Evolutionary conservation across 2,888 invertebrate genomes (phyloP).

Genomic region (Thera britannica): DNA sequence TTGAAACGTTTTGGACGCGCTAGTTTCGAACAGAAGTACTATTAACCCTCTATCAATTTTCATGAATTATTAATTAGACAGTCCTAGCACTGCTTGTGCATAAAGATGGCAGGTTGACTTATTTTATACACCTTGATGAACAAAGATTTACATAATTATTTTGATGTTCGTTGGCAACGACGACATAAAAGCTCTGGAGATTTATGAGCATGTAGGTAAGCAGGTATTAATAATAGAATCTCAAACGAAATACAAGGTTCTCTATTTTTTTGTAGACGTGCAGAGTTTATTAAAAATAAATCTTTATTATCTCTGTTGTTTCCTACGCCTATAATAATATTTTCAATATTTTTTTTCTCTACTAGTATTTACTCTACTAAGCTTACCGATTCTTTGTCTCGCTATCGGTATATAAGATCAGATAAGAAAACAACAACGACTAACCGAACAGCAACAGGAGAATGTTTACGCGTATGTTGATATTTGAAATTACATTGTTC

Average conservation of each 20-base stretch:
- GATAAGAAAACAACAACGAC: constrained; percentile 59
- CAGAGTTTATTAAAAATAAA: too few relatives aligned
- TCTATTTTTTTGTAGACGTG: too few relatives aligned
- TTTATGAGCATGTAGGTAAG: neutral
- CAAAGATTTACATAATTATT: constrained; percentile 23
- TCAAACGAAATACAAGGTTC: too few relatives aligned
- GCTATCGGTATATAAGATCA: constrained; percentile 49
- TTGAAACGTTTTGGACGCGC: constrained; percentile 36
- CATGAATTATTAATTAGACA: constrained; percentile 42
- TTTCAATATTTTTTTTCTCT: neutral
- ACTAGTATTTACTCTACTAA: constrained; percentile 21
- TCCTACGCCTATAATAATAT: neutral
- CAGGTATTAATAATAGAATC: neutral
- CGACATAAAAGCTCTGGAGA: neutral
- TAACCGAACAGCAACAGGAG: constrained; percentile 53
- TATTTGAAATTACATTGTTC: constrained; percentile 62
- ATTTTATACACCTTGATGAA: constrained; percentile 33
- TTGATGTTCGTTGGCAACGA: neutral
- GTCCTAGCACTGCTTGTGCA: constrained; percentile 20
- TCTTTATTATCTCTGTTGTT: too few relatives aligned
- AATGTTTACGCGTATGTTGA: constrained; percentile 66
- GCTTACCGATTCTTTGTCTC: constrained; percentile 52
- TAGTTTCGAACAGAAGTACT: constrained; percentile 31
- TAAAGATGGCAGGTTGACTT: constrained; percentile 37
- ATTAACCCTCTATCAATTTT: constrained; percentile 38